Conservation (phyloP, 2,888 invertebrate genomes). For the Limnephilus auricula region DNA sequence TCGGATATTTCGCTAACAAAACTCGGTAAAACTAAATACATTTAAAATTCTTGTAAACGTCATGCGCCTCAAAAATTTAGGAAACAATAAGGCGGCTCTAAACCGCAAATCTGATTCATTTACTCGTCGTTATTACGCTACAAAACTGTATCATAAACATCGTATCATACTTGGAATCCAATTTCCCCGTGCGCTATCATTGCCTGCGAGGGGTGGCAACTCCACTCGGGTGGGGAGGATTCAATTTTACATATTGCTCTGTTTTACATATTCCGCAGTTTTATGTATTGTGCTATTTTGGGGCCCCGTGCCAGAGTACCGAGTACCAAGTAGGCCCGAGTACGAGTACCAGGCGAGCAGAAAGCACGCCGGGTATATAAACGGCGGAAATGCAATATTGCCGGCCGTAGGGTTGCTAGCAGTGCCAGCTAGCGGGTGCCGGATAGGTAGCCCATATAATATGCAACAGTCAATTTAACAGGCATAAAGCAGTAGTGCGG, state of each 20-base stretch:
- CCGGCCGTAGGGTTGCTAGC: background rate
- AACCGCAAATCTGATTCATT: conserved; percentile 53
- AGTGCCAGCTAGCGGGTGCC: background rate
- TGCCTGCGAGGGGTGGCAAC: conserved; percentile 44
- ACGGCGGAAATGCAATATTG: conserved; percentile 45
- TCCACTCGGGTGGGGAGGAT: conserved; percentile 35
- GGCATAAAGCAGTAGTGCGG: conserved; percentile 39
- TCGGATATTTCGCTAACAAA: too few relatives aligned
- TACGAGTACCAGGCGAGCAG: background rate
- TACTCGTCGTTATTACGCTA: conserved; percentile 52
- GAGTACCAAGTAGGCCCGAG: background rate
- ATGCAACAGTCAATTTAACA: conserved; percentile 52
- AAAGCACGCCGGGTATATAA: conserved; percentile 14
- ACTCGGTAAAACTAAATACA: background rate
- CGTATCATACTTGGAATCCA: conserved; percentile 64
- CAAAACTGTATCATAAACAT: conserved; percentile 64
- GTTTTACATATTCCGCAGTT: conserved; percentile 50
- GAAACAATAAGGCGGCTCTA: conserved; percentile 28
- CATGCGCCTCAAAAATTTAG: background rate
- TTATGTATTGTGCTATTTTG: conserved; percentile 44
- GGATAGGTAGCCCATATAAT: conserved; percentile 27
- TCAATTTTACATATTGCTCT: conserved; percentile 60
- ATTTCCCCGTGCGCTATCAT: conserved; percentile 64
- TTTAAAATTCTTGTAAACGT: background rate
- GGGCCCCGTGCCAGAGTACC: conserved; percentile 12